These are phyloP conservation scores for Caenorhabditis sinica DNA, from an alignment of 2,888 invertebrate genomes.

Conservation along the genomic window DNA sequence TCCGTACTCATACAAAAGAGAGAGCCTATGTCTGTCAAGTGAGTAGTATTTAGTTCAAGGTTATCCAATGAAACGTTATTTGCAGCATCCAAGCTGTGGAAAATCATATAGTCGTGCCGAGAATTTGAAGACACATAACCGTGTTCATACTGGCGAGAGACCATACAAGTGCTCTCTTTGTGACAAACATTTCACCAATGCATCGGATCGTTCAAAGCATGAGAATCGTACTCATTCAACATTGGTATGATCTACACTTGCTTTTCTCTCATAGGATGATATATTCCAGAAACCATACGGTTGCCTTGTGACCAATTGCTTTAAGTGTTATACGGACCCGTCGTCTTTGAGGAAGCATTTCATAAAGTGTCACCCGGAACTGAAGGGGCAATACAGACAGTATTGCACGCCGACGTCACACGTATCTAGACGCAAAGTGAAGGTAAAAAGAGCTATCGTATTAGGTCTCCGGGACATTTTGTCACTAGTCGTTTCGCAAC, in stretches of 20 bases:
- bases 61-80: not conserved
- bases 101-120: conserved; percentile 98
- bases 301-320: conserved; percentile 97
- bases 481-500: too few relatives aligned
- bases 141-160: conserved; percentile 97
- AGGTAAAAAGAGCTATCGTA: too few relatives aligned
- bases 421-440: too few relatives aligned
- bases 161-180: conserved; percentile 91
- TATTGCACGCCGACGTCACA: not conserved
- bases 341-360: conserved; percentile 98
- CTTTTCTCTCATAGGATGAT: not conserved
- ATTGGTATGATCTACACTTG: conserved; percentile 87
- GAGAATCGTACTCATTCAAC: conserved; percentile 99
- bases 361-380: conserved; percentile 95
- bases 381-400: not conserved
- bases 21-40: conserved; percentile 99
- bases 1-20: conserved; percentile 97
- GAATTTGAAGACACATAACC: conserved; percentile 96
- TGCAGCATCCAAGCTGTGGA: conserved; percentile 95
- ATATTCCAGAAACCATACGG: conserved; percentile 95
- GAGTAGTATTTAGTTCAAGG: conserved; percentile 85
- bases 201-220: conserved; percentile 98
- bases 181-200: conserved; percentile 98
- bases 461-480: too few relatives aligned
- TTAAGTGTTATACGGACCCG: conserved; percentile 98